These are phyloP conservation scores for Drosophila trapezifrons DNA, from an alignment of 1,140 invertebrate species.

Conservation along the genomic window DNA sequence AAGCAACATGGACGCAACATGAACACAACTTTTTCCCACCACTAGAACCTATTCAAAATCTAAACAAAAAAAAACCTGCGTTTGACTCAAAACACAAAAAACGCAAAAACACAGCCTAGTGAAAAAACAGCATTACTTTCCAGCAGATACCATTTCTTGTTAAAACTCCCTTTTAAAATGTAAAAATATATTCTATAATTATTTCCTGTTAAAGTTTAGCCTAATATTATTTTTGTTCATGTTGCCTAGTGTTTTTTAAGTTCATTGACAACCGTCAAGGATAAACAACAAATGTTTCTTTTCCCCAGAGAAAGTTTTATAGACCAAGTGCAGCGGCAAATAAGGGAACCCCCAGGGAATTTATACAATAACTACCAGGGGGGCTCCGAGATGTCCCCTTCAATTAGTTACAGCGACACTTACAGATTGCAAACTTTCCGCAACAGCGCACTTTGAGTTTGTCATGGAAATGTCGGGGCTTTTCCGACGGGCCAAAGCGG, in stretches of 20 bases:
- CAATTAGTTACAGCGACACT: slow-evolving; percentile 71
- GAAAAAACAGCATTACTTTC: too few species aligned
- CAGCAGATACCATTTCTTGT: too few species aligned
- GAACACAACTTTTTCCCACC: too few species aligned
- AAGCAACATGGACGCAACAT: too few species aligned
- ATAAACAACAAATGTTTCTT: slow-evolving; percentile 53
- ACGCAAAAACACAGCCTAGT: too few species aligned
- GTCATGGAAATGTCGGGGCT: slow-evolving; percentile 17
- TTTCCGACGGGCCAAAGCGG: slow-evolving; percentile 3
- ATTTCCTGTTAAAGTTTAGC: too few species aligned
- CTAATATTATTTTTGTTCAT: background rate
- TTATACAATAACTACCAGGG: slow-evolving; percentile 1
- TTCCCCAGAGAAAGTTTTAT: slow-evolving; percentile 47
- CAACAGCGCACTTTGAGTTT: slow-evolving; percentile 41
- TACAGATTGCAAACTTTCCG: slow-evolving; percentile 72
- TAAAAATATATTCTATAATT: too few species aligned
- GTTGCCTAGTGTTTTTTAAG: slow-evolving; percentile 33
- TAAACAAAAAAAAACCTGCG: too few species aligned
- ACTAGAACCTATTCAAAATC: too few species aligned
- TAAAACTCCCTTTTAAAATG: too few species aligned
- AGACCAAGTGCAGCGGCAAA: slow-evolving; percentile 34
- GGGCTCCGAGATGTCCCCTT: slow-evolving; percentile 26
- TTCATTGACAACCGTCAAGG: slow-evolving; percentile 60
- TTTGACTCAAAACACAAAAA: too few species aligned
- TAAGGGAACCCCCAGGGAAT: slow-evolving; percentile 22